Evolutionary conservation across 2,797 vertebrate species (phyloP), one percentile per base, ranked within the genome.

Genomic region (Ctenosaura bakeri): DNA sequence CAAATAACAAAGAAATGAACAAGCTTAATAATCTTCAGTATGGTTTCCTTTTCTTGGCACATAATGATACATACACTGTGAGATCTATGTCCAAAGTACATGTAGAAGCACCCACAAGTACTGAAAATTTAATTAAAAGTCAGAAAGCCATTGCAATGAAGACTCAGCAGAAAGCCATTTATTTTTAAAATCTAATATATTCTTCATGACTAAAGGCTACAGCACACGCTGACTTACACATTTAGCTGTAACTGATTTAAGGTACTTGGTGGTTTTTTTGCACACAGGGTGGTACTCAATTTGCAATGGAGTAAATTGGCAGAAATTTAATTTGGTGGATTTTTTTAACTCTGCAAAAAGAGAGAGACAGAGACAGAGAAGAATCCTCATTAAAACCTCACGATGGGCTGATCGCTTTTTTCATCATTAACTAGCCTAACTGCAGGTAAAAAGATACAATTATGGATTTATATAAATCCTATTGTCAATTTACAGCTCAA

Each of bases 401-500:
- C 95, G 93, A 98, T 97, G 95, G 97, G 95, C 97, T 97, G 97
- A 98, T 97, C 98, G 97, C 97, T 98, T 98, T 98, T 98, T 97
- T 97, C 98, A 98, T 98, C 98, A 98, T 99, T 99, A 99, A 98
- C 97, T 97, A 94, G 96, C 96, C 97, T 98, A 98, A 98, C 98
- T 96, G 97, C 97, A 98, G 98, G 98, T 98, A 98, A 99, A 98
- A 98, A 97, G 98, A 98, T 98, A 98, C 98, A 98, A 99, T 99
- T 99, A 99, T 98, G 97, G 98, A 98, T 98, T 97, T 98, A 97
- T 98, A 97, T 98, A 98, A 98, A 98, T 98, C 98, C 97, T 98
- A 98, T 98, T 99, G 98, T 99, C 99, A 99, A 98, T 98, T 99
- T 99, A 98, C 97, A 97, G 97, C 98, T 98, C 98, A 98, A 97